A percentile compares a stretch with the other conserved stretches of the same genome.
These are phyloP conservation scores for Pristiophorus japonicus DNA, from an alignment of 2,113 vertebrate species.

Conservation along the genomic window DNA sequence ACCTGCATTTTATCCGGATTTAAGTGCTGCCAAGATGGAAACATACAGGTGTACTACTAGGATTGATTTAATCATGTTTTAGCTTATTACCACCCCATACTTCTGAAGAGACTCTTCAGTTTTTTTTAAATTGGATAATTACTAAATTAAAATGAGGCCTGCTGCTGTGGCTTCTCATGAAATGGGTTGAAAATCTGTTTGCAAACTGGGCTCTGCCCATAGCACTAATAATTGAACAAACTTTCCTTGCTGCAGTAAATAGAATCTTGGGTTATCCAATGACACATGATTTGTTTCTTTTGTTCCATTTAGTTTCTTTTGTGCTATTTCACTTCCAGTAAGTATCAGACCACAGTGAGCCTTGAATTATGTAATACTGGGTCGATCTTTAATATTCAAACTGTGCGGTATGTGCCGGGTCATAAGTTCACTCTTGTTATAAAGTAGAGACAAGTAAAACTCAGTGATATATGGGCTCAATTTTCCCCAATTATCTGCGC, in stretches of 20 bases:
- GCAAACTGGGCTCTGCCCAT: background rate
- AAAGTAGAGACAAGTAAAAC: background rate
- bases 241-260: background rate
- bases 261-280: background rate
- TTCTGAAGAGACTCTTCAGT: background rate
- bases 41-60: background rate
- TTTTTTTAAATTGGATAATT: background rate
- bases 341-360: background rate
- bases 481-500: too few species aligned
- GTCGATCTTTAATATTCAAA: background rate
- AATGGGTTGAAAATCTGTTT: background rate
- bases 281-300: background rate
- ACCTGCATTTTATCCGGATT: background rate
- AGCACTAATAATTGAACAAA: background rate
- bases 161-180: background rate
- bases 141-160: background rate
- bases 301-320: background rate
- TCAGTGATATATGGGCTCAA: too few species aligned
- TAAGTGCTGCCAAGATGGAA: background rate
- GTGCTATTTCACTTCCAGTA: background rate
- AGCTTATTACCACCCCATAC: background rate
- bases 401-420: background rate
- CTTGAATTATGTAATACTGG: background rate
- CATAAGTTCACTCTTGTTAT: background rate
- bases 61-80: background rate